Base-by-base conservation (phyloP, 2,888 invertebrate genomes). In the Encarsia formosa region DNA sequence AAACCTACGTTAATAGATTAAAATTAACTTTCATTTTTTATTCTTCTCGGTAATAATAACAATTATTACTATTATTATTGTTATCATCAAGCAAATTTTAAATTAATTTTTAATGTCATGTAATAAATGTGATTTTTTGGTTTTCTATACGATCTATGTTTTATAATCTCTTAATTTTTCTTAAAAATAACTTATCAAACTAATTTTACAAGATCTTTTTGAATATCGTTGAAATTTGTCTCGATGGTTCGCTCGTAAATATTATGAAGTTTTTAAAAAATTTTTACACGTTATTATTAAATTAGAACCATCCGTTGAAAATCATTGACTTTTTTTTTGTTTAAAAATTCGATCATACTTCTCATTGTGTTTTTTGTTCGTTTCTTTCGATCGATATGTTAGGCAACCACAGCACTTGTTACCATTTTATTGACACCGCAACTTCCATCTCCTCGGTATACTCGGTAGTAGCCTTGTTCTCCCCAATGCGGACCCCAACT, bases 401-500 rank as follows among this genome's bases (percentile, higher is more conserved):
- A 75, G 58, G 62, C 70, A 43, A 87, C 77, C 50, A 90, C 75
- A 38, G 94, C 88, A 56, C 93, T 93, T 48, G 92, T 87, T 18
- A 92, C 90, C 87, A 91, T 92, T 70, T 83, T 80, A 75, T 93
- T 92, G 56, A 99, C 78, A 39, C 98, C 98, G 71, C 98, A 95
- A 1, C 92, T 91, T 52, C 97, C 95, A 70, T 90, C 93, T 11
- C 98, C 98, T 52, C 97, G 82, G 75, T 86, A 98, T 49, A 97
- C 87, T 60, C 92, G 81, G 74, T 95, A 97, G 74, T 96, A 97
- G 2, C 97, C 96, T 79, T 90, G 85, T 75, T 94, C 93, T 32
- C 96, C 96, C 95, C 95, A 96, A 20, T 76, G 75, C 29, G 78
- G 71, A 44, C 96, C 95, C 96, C 96, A 97, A 11, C 94, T 94